Evolutionary conservation across 2,888 invertebrate species (phyloP).

Genomic region (Leucozona laternaria): DNA sequence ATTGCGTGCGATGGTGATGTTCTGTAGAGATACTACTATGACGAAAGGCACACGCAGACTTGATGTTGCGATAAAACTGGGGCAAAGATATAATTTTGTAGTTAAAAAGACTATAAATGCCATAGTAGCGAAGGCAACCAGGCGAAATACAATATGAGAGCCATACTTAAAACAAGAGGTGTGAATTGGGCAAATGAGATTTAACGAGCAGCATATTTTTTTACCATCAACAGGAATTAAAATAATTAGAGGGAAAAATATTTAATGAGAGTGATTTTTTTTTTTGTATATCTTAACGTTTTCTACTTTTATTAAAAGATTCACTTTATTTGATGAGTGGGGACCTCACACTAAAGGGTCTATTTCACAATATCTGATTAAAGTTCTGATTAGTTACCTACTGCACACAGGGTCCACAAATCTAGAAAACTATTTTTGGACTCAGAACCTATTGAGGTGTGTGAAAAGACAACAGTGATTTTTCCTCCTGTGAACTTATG

Average conservation of each 20-base stretch:
- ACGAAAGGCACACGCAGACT: neutral
- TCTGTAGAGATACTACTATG: neutral
- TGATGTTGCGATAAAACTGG: conserved; percentile 19
- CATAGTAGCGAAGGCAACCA: conserved; percentile 1
- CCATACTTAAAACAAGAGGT: conserved; percentile 8
- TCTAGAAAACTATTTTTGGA: no score
- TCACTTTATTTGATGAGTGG: no score
- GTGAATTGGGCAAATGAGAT: conserved; percentile 19
- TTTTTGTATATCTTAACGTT: neutral
- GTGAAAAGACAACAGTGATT: no score
- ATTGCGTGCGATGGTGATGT: no score
- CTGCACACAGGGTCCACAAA: no score
- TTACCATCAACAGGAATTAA: neutral
- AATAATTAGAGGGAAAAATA: neutral
- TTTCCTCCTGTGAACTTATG: no score
- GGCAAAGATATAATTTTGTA: conserved; percentile 21
- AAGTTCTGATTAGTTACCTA: no score
- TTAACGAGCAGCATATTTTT: neutral
- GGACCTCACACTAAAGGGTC: no score
- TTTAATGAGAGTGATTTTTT: neutral
- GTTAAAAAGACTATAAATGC: neutral
- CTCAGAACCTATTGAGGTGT: no score
- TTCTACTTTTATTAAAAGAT: no score
- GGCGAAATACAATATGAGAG: neutral
- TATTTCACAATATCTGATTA: no score